Evolutionary conservation across 2,113 vertebrate species (phyloP).

Genomic region (Turdus rufiventris): DNA sequence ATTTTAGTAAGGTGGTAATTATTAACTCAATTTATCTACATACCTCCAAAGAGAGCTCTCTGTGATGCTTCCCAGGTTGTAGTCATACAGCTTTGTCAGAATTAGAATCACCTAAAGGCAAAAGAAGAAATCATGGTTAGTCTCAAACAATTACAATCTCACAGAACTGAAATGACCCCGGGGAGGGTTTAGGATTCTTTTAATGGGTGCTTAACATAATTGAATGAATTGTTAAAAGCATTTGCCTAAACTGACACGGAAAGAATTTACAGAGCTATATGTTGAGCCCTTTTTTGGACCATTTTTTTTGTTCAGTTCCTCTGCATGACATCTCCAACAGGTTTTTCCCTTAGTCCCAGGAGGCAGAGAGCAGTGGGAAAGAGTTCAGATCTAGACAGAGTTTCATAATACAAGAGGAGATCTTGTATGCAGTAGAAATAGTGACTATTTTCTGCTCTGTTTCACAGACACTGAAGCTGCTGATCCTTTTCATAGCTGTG

Average conservation of each 20-base stretch:
- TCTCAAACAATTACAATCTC: conserved; percentile 73
- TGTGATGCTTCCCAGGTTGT: conserved; percentile 96
- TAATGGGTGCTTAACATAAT: conserved; percentile 71
- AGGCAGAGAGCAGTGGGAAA: not conserved
- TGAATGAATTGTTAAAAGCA: conserved; percentile 65
- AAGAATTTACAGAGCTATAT: not conserved
- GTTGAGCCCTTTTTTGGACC: not conserved
- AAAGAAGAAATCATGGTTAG: conserved; percentile 70
- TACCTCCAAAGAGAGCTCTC: conserved; percentile 99
- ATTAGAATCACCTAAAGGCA: conserved; percentile 95
- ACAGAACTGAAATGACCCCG: conserved; percentile 64
- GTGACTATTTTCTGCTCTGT: not conserved
- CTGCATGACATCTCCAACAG: not conserved
- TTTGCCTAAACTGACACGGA: not conserved
- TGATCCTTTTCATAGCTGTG: not conserved
- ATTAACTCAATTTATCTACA: conserved; percentile 64
- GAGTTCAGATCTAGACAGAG: not conserved
- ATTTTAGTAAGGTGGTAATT: conserved; percentile 40
- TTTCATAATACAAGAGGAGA: not conserved
- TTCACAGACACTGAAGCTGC: not conserved
- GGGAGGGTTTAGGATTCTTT: conserved; percentile 66
- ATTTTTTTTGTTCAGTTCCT: not conserved
- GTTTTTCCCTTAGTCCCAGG: not conserved
- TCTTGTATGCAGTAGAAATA: not conserved
- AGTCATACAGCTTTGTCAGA: conserved; percentile 97